phyloP scores from a whole-genome alignment of 2,888 invertebrate species.

The Oscheius sp. region DNA sequence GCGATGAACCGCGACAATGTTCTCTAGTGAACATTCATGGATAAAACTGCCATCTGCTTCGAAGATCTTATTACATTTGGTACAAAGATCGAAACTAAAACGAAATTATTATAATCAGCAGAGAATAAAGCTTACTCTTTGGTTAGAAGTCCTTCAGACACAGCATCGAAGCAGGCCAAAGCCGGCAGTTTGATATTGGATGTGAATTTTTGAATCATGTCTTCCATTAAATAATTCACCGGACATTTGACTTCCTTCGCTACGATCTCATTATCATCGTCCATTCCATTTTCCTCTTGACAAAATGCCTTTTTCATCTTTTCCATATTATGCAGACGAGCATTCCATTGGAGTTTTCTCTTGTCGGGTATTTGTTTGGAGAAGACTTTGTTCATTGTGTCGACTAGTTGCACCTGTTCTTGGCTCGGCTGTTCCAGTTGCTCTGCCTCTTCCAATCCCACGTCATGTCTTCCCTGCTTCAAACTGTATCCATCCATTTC shows the following conservation, averaged over 20 bases:
- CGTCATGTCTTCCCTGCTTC: background rate
- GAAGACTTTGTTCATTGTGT: constrained; percentile 3
- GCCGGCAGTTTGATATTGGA: constrained; percentile 9
- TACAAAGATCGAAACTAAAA: constrained; percentile 22
- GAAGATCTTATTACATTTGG: background rate
- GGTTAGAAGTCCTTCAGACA: constrained; percentile 14
- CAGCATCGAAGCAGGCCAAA: constrained; percentile 6
- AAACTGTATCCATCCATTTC: constrained; percentile 4
- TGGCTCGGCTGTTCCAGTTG: background rate
- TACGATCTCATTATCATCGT: background rate
- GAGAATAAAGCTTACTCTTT: constrained; percentile 3
- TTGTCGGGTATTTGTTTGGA: constrained; percentile 20
- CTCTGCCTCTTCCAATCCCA: constrained; percentile 8
- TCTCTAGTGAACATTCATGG: background rate
- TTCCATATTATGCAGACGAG: constrained; percentile 1
- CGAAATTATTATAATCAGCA: background rate
- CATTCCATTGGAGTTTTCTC: constrained; percentile 1
- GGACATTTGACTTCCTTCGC: background rate
- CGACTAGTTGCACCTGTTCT: background rate
- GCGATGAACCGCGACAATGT: background rate
- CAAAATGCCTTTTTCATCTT: background rate
- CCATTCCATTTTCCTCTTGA: background rate
- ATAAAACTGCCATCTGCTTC: constrained; percentile 2
- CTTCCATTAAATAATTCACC: background rate
- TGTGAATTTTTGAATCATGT: background rate